Evolutionary conservation across 2,797 vertebrate genomes (phyloP).

Genomic region (Spizella passerina): DNA sequence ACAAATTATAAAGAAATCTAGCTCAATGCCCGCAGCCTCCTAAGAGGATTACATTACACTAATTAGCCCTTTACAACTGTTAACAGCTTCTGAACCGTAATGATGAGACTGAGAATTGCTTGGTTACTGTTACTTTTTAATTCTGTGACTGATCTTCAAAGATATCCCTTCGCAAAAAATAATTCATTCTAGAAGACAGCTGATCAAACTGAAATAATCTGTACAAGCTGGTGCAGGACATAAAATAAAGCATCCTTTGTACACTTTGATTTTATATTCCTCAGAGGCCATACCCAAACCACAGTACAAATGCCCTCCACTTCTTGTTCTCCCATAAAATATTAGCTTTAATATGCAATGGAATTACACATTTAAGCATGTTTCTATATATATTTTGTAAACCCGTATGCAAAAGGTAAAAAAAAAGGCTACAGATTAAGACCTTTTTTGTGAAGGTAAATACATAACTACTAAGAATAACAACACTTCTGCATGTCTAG

Average conservation of each 20-base stretch:
- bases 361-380: not conserved
- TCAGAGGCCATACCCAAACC: not conserved
- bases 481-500: not conserved
- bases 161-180: conserved; percentile 14
- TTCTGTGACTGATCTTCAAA: conserved; percentile 25
- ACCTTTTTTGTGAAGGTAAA: not conserved
- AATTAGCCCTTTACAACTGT: conserved; percentile 80
- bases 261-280: not conserved
- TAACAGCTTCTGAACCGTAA: conserved; percentile 66
- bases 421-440: not conserved
- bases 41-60: conserved; percentile 90
- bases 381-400: not conserved
- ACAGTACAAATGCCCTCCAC: not conserved
- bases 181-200: not conserved
- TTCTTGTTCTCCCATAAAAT: not conserved
- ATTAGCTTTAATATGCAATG: not conserved
- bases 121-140: conserved; percentile 36
- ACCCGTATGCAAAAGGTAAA: not conserved
- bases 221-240: not conserved
- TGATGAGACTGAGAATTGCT: conserved; percentile 32
- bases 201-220: conserved; percentile 29
- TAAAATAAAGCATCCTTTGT: not conserved
- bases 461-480: not conserved
- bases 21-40: conserved; percentile 77
- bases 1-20: conserved; percentile 82